These are phyloP conservation scores for Hanleya hanleyi DNA, from an alignment of 2,888 invertebrate genomes.

Conservation along the genomic window DNA sequence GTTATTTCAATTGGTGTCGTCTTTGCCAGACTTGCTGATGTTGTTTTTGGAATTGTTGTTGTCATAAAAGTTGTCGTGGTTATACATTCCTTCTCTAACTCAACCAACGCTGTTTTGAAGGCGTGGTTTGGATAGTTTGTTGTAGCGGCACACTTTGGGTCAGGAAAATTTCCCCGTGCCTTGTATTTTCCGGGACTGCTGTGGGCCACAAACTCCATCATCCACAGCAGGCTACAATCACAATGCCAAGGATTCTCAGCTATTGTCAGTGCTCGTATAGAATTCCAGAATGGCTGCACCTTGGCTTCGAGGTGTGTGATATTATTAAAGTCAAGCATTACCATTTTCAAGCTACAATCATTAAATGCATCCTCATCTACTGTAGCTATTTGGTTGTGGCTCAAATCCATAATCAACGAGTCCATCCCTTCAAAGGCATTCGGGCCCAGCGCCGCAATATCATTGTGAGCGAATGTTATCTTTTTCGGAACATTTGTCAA, in stretches of 20 bases:
- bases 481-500: background rate
- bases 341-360: background rate
- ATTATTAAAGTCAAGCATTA: background rate
- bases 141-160: constrained; percentile 41
- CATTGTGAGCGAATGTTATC: background rate
- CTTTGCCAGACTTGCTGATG: too few relatives aligned
- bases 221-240: constrained; percentile 52
- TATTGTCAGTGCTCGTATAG: background rate
- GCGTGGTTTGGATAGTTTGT: constrained; percentile 28
- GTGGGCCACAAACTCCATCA: constrained; percentile 34
- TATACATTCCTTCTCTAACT: constrained; percentile 35
- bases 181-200: background rate
- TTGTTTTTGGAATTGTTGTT: constrained; percentile 26
- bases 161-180: background rate
- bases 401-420: constrained; percentile 40
- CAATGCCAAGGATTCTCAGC: constrained; percentile 43
- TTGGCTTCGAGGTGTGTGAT: background rate
- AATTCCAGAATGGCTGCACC: background rate
- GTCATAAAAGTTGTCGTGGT: constrained; percentile 37
- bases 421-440: constrained; percentile 31
- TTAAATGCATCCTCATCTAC: constrained; percentile 41
- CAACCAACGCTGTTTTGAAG: constrained; percentile 30
- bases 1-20: too few relatives aligned
- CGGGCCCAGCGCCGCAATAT: background rate
- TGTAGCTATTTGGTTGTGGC: constrained; percentile 30